Base-by-base conservation (phyloP, 92 coral and sea anemone species). In the Phenganax stokvisi region DNA sequence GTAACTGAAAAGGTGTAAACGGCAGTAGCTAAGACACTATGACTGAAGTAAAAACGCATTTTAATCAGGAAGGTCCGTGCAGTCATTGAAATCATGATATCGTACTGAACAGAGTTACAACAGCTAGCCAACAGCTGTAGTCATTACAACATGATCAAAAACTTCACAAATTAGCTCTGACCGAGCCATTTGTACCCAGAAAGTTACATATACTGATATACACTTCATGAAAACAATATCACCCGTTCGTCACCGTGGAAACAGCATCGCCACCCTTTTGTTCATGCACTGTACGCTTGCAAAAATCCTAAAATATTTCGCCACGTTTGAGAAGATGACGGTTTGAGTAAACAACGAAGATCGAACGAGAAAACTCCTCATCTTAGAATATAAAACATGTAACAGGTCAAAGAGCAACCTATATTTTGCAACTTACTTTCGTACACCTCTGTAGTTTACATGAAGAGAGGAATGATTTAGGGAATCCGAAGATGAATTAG, bases 331-430 rank as follows among this genome's bases (percentile, higher is more conserved):
- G 47, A 37, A 5, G 3, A 37, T 37, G 47, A 5, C 47, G 2
- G 47, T 37, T 37, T 37, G 3, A 37, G 5, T 37, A 37, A 37
- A 37, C 47, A 37, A 37, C 47, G 5, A 37, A 37, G 47, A 37
- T 1, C 47, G 47, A 37, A 37, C 47, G 5, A 37, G 47, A 37
- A 37, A 37, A 37, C 47, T 37, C 47, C 47, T 37, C 47, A 37
- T 37, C 47, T 30, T 10, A 68, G 73, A 3, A 16, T 68, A 0
- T 68, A 52, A 12, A 53, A 68, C 47, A 68, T 68, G 73, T 68
- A 68, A 29, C 73, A 28, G 73, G 73, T 68, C 73, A 37, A 68
- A 68, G 73, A 68, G 73, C 73, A 68, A 68, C 31, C 12, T 37
- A 68, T 30, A 68, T 3, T 30, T 51, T 13, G 51, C 10, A 20